Percentiles rank a stretch among this genome's conserved stretches.
phyloP scores from a whole-genome alignment of 2,113 vertebrate genomes.

The Bostrychus sinensis region DNA sequence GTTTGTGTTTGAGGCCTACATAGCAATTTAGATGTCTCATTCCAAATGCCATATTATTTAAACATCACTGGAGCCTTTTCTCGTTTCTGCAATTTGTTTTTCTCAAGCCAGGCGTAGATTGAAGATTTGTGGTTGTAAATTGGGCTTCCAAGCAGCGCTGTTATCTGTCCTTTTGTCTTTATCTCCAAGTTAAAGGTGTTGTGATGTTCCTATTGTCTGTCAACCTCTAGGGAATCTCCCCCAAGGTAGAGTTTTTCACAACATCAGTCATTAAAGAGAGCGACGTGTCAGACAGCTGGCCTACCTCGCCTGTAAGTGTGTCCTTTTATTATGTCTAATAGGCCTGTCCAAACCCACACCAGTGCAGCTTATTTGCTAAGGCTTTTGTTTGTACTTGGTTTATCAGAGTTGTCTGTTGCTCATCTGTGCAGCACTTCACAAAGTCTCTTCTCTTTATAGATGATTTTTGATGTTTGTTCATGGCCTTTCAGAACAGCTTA shows the following conservation, averaged over 20 bases:
- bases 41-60: constrained; percentile 71
- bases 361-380: not conserved
- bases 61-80: constrained; percentile 66
- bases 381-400: constrained; percentile 11
- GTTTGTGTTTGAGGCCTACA: constrained; percentile 59
- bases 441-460: not conserved
- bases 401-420: constrained; percentile 8
- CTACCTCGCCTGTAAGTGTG: constrained; percentile 70
- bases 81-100: constrained; percentile 60
- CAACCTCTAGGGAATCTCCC: constrained; percentile 88
- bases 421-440: constrained; percentile 6
- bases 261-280: constrained; percentile 90
- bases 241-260: constrained; percentile 91
- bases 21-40: constrained; percentile 68
- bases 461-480: not conserved
- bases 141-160: constrained; percentile 48
- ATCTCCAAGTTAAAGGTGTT: constrained; percentile 50
- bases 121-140: constrained; percentile 65
- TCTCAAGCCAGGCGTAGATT: constrained; percentile 51
- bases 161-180: constrained; percentile 60
- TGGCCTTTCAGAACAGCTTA: constrained; percentile 10
- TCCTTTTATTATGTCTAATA: constrained; percentile 23
- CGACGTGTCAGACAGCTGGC: constrained; percentile 54
- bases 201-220: constrained; percentile 51
- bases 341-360: not conserved